Evolutionary conservation across 1,140 invertebrate species (phyloP).

Genomic region (Lasioglossum albipes): DNA sequence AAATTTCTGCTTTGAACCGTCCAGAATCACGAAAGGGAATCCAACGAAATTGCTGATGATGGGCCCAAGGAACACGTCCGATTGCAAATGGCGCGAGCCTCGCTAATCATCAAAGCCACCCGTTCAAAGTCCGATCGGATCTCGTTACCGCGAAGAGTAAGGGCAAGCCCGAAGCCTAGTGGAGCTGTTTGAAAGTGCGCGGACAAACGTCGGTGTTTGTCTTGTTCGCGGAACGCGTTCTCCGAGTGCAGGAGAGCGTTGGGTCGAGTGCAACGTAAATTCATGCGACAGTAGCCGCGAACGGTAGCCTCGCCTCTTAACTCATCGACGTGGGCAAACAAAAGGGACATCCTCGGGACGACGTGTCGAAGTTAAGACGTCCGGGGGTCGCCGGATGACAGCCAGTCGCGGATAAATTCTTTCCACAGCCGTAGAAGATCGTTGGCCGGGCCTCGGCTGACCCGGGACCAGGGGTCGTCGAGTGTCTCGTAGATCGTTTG

Average conservation of each 20-base stretch:
- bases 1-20: too few relatives aligned
- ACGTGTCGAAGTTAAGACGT: slow-evolving; percentile 67
- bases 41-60: too few relatives aligned
- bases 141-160: neutral
- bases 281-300: slow-evolving; percentile 46
- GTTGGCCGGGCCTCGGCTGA: slow-evolving; percentile 11
- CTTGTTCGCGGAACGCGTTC: slow-evolving; percentile 20
- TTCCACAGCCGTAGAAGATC: slow-evolving; percentile 7
- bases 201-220: slow-evolving; percentile 18
- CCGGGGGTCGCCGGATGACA: slow-evolving; percentile 50
- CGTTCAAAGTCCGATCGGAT: neutral
- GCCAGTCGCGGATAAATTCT: slow-evolving; percentile 64
- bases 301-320: slow-evolving; percentile 39
- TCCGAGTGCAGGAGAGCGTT: neutral
- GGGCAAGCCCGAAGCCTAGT: neutral
- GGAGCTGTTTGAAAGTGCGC: neutral
- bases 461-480: slow-evolving; percentile 40
- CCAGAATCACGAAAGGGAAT: too few relatives aligned
- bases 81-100: neutral
- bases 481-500: slow-evolving; percentile 46
- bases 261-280: slow-evolving; percentile 48
- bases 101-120: neutral
- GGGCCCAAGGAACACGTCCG: neutral
- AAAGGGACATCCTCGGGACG: slow-evolving; percentile 26
- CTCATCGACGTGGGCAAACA: slow-evolving; percentile 31